A percentile compares a stretch with the other conserved stretches of the same genome.
phyloP scores from a whole-genome alignment of 2,797 vertebrate species.

The Poeciliopsis gracilis region DNA sequence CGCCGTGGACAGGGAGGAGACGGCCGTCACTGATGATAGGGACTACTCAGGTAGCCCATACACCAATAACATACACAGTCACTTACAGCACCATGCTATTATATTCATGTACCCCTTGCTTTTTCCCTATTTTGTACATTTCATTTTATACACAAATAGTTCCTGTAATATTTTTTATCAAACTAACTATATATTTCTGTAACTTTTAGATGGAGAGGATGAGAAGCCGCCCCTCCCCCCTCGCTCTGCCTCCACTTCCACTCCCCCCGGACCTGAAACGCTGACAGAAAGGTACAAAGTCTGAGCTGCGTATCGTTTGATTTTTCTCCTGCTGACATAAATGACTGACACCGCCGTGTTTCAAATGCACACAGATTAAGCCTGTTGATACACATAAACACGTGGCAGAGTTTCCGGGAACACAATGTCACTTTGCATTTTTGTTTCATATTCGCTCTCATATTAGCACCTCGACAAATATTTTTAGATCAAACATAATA shows the following conservation, averaged over 20 bases:
- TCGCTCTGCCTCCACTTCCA: slow-evolving; percentile 88
- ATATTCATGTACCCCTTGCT: not conserved
- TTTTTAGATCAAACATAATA: not conserved
- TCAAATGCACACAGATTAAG: slow-evolving; percentile 14
- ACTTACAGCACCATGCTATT: not conserved
- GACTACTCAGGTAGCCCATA: slow-evolving; percentile 88
- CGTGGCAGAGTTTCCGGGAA: not conserved
- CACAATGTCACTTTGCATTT: not conserved
- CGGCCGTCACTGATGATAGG: slow-evolving; percentile 82
- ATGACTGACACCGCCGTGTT: not conserved
- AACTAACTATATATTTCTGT: slow-evolving; percentile 27
- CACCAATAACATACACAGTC: not conserved
- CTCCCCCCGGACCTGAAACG: slow-evolving; percentile 77
- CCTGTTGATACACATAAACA: slow-evolving; percentile 16
- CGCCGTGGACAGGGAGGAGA: slow-evolving; percentile 91
- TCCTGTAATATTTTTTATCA: not conserved
- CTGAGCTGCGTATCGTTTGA: not conserved
- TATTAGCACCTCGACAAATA: too few species aligned
- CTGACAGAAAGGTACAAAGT: slow-evolving; percentile 74
- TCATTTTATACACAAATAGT: not conserved
- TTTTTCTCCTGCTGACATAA: not conserved
- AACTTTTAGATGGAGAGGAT: slow-evolving; percentile 89
- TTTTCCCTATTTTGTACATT: not conserved
- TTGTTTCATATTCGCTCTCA: not conserved
- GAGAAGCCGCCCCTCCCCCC: slow-evolving; percentile 94